Evolutionary conservation across 2,888 invertebrate species (phyloP).

Genomic region (Microctonus brassicae): DNA sequence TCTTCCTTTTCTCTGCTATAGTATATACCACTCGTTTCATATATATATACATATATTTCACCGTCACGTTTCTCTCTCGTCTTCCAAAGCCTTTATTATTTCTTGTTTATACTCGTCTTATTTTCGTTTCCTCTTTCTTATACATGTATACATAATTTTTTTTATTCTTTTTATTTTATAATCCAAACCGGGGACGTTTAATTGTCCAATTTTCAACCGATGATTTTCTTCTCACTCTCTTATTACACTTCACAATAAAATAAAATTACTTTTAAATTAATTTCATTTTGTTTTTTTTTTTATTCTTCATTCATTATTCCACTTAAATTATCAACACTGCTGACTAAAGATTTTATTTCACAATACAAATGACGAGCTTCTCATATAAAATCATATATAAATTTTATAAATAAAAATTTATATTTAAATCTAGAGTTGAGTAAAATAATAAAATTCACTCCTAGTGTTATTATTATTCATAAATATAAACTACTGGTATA

Average conservation of each 20-base stretch:
- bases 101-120: constrained; percentile 48
- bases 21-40: not conserved
- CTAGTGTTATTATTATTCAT: too few relatives aligned
- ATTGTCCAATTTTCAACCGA: constrained; percentile 59
- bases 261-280: not conserved
- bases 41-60: constrained; percentile 30
- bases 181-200: constrained; percentile 53
- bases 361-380: not conserved
- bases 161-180: constrained; percentile 45
- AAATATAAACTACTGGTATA: too few relatives aligned
- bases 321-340: not conserved
- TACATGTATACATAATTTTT: constrained; percentile 41
- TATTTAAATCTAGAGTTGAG: not conserved
- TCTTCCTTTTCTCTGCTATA: constrained; percentile 44
- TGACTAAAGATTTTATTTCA: not conserved
- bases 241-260: constrained; percentile 13
- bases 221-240: constrained; percentile 51
- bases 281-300: not conserved
- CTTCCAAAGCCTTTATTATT: constrained; percentile 50
- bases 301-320: too few relatives aligned
- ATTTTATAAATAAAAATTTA: not conserved
- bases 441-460: constrained; percentile 8
- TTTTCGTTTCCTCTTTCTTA: constrained; percentile 37
- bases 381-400: not conserved
- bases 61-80: constrained; percentile 46